Conservation (phyloP, 2,113 vertebrate species). For the Erpornis zantholeuca region DNA sequence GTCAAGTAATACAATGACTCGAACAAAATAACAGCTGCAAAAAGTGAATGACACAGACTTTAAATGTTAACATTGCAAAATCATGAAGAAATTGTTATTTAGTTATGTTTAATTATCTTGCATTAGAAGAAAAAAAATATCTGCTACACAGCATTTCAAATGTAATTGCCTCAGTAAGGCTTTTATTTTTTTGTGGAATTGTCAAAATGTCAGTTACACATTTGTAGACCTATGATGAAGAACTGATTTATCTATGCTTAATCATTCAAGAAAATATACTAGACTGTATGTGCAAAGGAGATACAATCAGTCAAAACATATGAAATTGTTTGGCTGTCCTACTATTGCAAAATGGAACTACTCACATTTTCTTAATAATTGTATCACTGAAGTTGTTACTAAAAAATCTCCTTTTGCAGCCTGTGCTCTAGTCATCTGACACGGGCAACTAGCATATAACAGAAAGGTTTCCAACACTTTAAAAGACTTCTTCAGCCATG, state of each 20-base stretch:
- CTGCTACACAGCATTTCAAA: background rate
- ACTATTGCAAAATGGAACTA: background rate
- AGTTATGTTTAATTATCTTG: background rate
- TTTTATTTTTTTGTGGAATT: background rate
- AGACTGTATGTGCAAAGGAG: background rate
- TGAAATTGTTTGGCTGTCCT: background rate
- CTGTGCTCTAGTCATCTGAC: background rate
- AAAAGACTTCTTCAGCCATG: background rate
- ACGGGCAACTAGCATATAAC: background rate
- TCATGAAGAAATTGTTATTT: background rate
- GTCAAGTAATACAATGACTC: background rate
- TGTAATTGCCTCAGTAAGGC: background rate
- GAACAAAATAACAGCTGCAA: conserved; percentile 47
- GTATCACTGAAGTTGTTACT: background rate
- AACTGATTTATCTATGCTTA: background rate
- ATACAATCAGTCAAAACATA: background rate
- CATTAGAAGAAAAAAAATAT: background rate
- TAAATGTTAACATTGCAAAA: conserved; percentile 13
- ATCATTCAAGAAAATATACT: background rate
- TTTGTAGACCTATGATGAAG: background rate
- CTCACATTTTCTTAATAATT: background rate
- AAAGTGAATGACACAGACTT: background rate
- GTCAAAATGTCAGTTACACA: background rate
- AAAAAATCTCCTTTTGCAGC: background rate
- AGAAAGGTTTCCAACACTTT: background rate